Evolutionary conservation across 2,888 invertebrate species (phyloP).

Genomic region (Apocheima hispidaria): DNA sequence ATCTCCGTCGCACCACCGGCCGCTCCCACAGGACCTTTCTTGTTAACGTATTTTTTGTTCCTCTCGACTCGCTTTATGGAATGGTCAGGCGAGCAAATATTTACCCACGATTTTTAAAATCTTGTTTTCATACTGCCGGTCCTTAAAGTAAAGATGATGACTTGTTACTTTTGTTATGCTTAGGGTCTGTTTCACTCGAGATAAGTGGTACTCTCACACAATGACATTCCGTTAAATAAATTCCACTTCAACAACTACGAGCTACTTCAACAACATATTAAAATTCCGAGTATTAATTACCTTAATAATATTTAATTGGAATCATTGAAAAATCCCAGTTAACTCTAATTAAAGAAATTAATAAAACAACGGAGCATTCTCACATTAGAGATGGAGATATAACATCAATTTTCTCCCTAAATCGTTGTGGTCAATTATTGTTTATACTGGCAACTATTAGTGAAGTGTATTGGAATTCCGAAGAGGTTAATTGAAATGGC

Average conservation of each 20-base stretch:
- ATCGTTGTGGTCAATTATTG: constrained; percentile 44
- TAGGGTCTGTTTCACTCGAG: constrained; percentile 44
- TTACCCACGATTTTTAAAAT: constrained; percentile 84
- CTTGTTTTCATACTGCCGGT: constrained; percentile 79
- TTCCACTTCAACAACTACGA: constrained; percentile 2
- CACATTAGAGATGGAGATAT: constrained; percentile 36
- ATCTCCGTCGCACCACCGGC: constrained; percentile 69
- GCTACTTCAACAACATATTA: neutral
- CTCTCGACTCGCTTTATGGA: constrained; percentile 77
- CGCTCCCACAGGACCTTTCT: constrained; percentile 85
- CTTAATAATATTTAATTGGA: constrained; percentile 28
- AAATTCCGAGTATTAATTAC: neutral
- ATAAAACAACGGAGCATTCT: constrained; percentile 37
- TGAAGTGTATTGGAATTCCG: constrained; percentile 41
- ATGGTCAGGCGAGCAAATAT: constrained; percentile 84
- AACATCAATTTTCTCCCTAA: constrained; percentile 43
- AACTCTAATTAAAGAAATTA: constrained; percentile 33
- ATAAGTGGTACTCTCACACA: constrained; percentile 39
- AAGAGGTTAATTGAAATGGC: constrained; percentile 47
- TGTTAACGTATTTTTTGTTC: constrained; percentile 84
- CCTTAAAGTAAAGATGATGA: constrained; percentile 66
- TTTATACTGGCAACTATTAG: constrained; percentile 41
- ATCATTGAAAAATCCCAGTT: constrained; percentile 28
- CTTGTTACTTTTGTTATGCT: constrained; percentile 60
- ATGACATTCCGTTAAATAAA: constrained; percentile 27